phyloP scores from a whole-genome alignment of 2,888 invertebrate genomes.

The Muschampia plurimacula region DNA sequence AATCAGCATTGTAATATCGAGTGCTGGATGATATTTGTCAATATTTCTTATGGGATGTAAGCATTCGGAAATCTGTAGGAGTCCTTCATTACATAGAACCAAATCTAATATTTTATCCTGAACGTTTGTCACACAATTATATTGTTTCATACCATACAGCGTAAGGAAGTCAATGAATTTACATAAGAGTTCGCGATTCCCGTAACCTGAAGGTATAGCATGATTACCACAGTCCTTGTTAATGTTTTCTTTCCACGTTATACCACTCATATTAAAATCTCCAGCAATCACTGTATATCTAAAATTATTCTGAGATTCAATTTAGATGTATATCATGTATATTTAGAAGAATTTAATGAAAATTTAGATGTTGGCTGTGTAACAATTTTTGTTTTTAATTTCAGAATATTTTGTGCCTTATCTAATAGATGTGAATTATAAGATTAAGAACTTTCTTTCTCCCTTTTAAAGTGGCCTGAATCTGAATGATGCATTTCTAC shows the following conservation, averaged over 20 bases:
- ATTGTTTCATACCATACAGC: background rate
- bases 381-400: no score
- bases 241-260: background rate
- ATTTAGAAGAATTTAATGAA: no score
- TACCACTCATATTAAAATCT: conserved; percentile 17
- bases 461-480: no score
- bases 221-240: no score
- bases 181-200: background rate
- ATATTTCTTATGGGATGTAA: conserved; percentile 8
- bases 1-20: background rate
- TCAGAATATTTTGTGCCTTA: no score
- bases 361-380: no score
- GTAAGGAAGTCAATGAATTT: conserved; percentile 1
- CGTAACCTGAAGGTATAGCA: background rate
- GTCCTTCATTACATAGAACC: background rate
- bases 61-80: background rate
- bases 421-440: no score
- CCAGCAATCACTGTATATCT: conserved; percentile 2
- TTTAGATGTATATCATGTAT: no score
- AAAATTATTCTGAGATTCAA: background rate
- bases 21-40: conserved; percentile 14
- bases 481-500: no score
- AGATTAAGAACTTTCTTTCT: no score
- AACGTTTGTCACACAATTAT: background rate
- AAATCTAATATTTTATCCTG: conserved; percentile 12